Conservation (phyloP, 2,888 invertebrate species). For the Ophion costatus region DNA sequence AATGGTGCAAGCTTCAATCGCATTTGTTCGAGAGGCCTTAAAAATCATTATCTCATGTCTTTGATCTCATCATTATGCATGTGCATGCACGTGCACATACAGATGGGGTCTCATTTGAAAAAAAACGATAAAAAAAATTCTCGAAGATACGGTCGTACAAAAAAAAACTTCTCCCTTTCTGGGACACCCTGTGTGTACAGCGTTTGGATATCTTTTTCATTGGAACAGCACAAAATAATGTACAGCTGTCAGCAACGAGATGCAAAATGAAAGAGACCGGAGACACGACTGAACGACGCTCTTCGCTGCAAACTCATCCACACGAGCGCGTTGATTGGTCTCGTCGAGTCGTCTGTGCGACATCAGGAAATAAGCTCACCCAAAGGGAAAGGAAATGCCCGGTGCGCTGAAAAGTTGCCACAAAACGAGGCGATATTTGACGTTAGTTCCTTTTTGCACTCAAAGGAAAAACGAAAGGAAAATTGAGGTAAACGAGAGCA, state of each 20-base stretch:
- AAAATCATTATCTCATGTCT: too few relatives aligned
- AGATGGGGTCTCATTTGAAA: not conserved
- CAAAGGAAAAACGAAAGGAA: not conserved
- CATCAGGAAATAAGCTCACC: not conserved
- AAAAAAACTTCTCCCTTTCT: not conserved
- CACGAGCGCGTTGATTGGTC: not conserved
- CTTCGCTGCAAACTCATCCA: not conserved
- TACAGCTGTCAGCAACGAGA: slow-evolving; percentile 44
- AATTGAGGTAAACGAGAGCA: too few relatives aligned
- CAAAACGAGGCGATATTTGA: not conserved
- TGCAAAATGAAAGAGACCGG: slow-evolving; percentile 30
- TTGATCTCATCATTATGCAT: not conserved
- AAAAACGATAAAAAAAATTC: too few relatives aligned
- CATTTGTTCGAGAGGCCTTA: too few relatives aligned
- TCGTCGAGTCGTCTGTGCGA: not conserved
- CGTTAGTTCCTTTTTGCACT: not conserved
- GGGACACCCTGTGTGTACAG: not conserved
- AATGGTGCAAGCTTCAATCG: too few relatives aligned
- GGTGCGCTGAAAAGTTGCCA: not conserved
- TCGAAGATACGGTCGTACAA: too few relatives aligned
- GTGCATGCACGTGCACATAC: not conserved
- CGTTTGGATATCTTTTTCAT: slow-evolving; percentile 28
- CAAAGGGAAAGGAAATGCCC: not conserved
- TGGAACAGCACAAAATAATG: slow-evolving; percentile 37
- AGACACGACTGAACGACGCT: slow-evolving; percentile 14